Percentiles rank a stretch among this genome's conserved stretches.
These are phyloP conservation scores for Galaxias olidus DNA, from an alignment of 2,797 vertebrate species.

Conservation along the genomic window DNA sequence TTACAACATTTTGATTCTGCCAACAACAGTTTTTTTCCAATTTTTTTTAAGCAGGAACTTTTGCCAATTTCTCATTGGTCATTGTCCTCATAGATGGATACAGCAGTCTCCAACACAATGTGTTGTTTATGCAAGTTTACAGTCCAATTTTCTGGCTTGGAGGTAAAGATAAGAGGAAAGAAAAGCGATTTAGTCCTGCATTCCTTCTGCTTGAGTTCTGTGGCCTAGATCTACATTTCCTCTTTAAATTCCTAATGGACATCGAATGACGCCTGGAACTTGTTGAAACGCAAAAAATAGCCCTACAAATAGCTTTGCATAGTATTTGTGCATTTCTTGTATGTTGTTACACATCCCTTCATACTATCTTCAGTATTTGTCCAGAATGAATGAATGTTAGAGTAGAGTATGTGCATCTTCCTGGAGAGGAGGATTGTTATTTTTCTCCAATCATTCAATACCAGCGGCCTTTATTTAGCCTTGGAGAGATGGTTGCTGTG, in stretches of 20 bases:
- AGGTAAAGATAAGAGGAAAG: slow-evolving; percentile 34
- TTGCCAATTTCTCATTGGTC: not conserved
- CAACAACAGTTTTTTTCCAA: too few relatives aligned
- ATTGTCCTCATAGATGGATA: too few relatives aligned
- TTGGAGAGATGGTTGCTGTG: slow-evolving; percentile 19
- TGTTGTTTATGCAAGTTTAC: slow-evolving; percentile 1
- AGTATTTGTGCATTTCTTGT: slow-evolving; percentile 33
- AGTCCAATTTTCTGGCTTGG: too few relatives aligned
- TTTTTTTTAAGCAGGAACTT: too few relatives aligned
- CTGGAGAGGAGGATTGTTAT: not conserved
- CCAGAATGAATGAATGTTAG: too few relatives aligned
- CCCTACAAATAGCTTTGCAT: slow-evolving; percentile 30
- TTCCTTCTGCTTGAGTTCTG: slow-evolving; percentile 46
- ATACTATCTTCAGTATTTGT: not conserved
- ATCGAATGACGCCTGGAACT: slow-evolving; percentile 47
- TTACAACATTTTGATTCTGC: not conserved
- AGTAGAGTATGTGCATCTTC: not conserved
- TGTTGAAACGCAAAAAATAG: slow-evolving; percentile 56
- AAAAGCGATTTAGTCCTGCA: slow-evolving; percentile 36
- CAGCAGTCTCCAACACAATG: not conserved
- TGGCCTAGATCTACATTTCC: slow-evolving; percentile 57
- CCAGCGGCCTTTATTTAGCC: slow-evolving; percentile 13
- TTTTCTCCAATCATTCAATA: slow-evolving; percentile 29
- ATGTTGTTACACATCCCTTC: slow-evolving; percentile 6
- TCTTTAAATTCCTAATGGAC: slow-evolving; percentile 63